Base-by-base conservation (phyloP, 2,888 invertebrate species). In the Cetonia aurata region DNA sequence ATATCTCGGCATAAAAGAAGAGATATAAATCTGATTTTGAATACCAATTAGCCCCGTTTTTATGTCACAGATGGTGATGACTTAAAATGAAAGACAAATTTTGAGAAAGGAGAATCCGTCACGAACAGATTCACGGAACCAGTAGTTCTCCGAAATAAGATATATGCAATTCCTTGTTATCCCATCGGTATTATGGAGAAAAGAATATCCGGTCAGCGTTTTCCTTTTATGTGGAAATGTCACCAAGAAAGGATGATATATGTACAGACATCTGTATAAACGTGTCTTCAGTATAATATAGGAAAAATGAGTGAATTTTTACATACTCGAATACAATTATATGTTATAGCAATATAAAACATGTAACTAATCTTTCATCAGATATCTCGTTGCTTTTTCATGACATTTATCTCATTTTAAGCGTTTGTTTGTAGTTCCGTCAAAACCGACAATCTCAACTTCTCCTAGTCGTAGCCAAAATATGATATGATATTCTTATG, bases 21-120 rank as follows among this genome's bases (percentile, higher is more conserved):
- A 56, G 31, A 55, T 31, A 17, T n/a, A 41, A 66, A 66, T 53
- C 52, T 42, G 15, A 17, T 56, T 67, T 56, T 13, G 46, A 67
- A 46, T 15, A 31, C 31, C 57, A 46, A 53, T 44, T 56, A 25
- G 3, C 1, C 4, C 46, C 46, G 33, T 56, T 46, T 67, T 62
- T 62, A 62, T 62, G 62, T 62, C 50, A 62, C 48, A 62, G 62
- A 48, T 62, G 62, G 33, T 48, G 62, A 62, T 62, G 62, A 48
- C 59, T 59, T 59, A 17, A 37, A 62, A 48, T 62, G 48, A 48
- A 62, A 62, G 62, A 15, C 62, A 62, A 46, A 44, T 13, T 31
- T 46, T 25, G 46, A 19, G 31, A 60, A 57, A 33, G 33, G 15
- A 62, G 48, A 48, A 48, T 62, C 62, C 48, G 62, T 48, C 62